phyloP scores from a whole-genome alignment of 2,888 invertebrate species.

The Lasioglossum malachurum region DNA sequence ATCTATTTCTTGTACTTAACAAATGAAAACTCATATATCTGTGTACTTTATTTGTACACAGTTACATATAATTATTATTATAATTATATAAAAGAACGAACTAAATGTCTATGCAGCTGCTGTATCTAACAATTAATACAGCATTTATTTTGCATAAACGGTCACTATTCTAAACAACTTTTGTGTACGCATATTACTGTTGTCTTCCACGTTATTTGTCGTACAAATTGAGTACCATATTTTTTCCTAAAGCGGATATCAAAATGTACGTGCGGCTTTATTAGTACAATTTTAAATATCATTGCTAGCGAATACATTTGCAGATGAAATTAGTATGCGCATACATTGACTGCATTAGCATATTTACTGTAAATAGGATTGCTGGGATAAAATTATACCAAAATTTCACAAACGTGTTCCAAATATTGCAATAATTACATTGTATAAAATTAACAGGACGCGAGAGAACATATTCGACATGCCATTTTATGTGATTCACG shows the following conservation, averaged over 20 bases:
- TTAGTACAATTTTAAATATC: neutral
- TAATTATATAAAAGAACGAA: no score
- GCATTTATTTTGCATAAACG: no score
- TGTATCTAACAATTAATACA: no score
- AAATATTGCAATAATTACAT: neutral
- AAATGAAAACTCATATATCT: no score
- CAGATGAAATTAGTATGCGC: slow-evolving; percentile 1
- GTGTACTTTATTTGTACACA: neutral
- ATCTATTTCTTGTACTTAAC: no score
- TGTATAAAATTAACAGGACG: neutral
- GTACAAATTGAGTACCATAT: neutral
- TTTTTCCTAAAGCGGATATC: neutral
- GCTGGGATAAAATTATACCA: neutral
- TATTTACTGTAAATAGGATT: neutral
- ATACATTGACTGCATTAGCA: neutral
- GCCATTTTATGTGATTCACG: neutral
- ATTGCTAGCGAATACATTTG: neutral
- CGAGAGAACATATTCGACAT: neutral
- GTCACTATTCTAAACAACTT: neutral
- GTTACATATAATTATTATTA: no score
- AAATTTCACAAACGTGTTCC: neutral
- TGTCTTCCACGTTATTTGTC: neutral
- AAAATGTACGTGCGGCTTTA: neutral
- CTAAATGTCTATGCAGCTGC: no score
- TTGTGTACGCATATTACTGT: neutral